These are phyloP conservation scores for Oryzaephilus surinamensis DNA, from an alignment of 1,140 invertebrate genomes.

Conservation along the genomic window DNA sequence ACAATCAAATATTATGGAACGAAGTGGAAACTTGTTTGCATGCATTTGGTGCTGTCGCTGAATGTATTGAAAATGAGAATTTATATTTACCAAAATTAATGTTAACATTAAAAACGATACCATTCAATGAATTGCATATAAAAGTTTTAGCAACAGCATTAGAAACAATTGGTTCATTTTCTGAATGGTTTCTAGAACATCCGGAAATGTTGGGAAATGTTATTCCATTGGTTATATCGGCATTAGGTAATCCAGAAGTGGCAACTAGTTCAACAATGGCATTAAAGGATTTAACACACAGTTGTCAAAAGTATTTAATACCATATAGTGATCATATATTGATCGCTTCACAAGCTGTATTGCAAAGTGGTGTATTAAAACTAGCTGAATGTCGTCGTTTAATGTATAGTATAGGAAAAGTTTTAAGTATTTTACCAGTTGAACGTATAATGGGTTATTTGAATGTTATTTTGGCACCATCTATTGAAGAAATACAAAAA, in stretches of 20 bases:
- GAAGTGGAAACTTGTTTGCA: slow-evolving; percentile 70
- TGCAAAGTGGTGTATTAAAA: slow-evolving; percentile 44
- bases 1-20: slow-evolving; percentile 41
- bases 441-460: slow-evolving; percentile 57
- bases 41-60: slow-evolving; percentile 69
- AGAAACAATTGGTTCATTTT: slow-evolving; percentile 53
- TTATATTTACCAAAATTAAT: slow-evolving; percentile 53
- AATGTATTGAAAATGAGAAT: slow-evolving; percentile 57
- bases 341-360: slow-evolving; percentile 45
- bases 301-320: slow-evolving; percentile 60
- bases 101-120: slow-evolving; percentile 53
- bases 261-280: slow-evolving; percentile 72
- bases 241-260: slow-evolving; percentile 56
- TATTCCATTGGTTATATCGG: slow-evolving; percentile 55
- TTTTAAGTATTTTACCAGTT: slow-evolving; percentile 55
- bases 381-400: slow-evolving; percentile 55
- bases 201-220: slow-evolving; percentile 60
- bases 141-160: slow-evolving; percentile 56
- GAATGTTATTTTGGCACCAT: slow-evolving; percentile 55
- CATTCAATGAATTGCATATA: slow-evolving; percentile 48
- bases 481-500: slow-evolving; percentile 51
- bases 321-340: slow-evolving; percentile 63
- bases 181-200: slow-evolving; percentile 12
- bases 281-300: slow-evolving; percentile 71
- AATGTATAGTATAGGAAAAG: slow-evolving; percentile 67